Percentiles rank a stretch among this genome's conserved stretches.
Conservation (phyloP, 1,140 invertebrate genomes). For the Pentalonia nigronervosa region DNA sequence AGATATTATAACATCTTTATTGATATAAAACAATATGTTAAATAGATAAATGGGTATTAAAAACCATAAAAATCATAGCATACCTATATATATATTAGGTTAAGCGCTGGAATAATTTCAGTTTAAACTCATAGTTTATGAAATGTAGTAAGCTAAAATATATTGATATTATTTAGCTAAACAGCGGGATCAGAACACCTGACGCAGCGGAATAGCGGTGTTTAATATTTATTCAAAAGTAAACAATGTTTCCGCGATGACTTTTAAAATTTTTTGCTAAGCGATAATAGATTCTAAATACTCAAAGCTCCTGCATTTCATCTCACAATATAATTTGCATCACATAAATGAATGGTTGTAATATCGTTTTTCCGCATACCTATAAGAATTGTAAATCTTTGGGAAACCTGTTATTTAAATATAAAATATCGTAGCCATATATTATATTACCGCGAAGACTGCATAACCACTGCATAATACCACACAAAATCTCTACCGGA, state of each 20-base stretch:
- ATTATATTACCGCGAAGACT: background rate
- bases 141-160: no score
- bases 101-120: no score
- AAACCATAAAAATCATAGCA: no score
- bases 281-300: background rate
- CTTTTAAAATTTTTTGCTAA: background rate
- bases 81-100: no score
- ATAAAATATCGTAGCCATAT: background rate
- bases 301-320: background rate
- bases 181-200: background rate
- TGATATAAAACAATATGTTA: no score
- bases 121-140: no score
- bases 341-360: background rate
- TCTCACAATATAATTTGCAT: background rate
- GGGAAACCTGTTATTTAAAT: background rate
- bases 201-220: background rate
- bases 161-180: no score
- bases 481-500: background rate
- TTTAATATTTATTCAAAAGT: background rate
- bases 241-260: background rate
- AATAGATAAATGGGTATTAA: no score
- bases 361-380: background rate
- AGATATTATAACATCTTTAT: no score
- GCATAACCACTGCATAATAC: background rate
- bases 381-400: background rate